A percentile compares a stretch with the other conserved stretches of the same genome.
phyloP scores from a whole-genome alignment of 2,113 vertebrate species.

The Amblyopsis rosae region DNA sequence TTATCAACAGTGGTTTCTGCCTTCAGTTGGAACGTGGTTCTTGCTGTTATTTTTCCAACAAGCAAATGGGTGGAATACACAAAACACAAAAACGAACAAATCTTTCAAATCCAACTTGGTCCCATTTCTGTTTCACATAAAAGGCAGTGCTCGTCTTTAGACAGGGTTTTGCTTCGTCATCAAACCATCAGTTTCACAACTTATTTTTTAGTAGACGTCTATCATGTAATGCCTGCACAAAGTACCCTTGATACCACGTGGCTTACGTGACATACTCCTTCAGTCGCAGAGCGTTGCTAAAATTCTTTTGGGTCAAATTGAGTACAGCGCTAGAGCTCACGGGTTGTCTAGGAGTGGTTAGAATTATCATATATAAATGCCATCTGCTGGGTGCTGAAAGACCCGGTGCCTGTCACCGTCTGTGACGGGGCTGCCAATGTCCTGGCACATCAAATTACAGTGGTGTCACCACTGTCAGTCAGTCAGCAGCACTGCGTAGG shows the following conservation, averaged over 20 bases:
- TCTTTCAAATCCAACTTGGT: too few species aligned
- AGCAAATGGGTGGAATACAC: too few species aligned
- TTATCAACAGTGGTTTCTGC: too few species aligned
- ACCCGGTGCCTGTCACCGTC: slow-evolving; percentile 36
- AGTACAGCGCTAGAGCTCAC: slow-evolving; percentile 60
- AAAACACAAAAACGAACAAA: too few species aligned
- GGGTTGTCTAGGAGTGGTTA: slow-evolving; percentile 60
- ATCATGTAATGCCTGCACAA: slow-evolving; percentile 51
- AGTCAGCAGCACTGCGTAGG: slow-evolving; percentile 31
- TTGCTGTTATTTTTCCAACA: too few species aligned
- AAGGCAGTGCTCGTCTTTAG: not conserved
- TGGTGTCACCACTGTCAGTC: slow-evolving; percentile 58
- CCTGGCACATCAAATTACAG: slow-evolving; percentile 63
- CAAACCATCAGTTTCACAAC: not conserved
- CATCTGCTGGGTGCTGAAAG: slow-evolving; percentile 60
- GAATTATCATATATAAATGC: slow-evolving; percentile 75
- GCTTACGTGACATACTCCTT: slow-evolving; percentile 42
- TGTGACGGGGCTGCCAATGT: slow-evolving; percentile 68
- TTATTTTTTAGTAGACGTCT: slow-evolving; percentile 26
- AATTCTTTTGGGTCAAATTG: slow-evolving; percentile 65
- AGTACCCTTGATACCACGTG: slow-evolving; percentile 47
- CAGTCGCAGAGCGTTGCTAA: slow-evolving; percentile 58
- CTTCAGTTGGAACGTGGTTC: too few species aligned
- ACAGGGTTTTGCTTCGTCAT: not conserved
- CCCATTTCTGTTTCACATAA: too few species aligned